Percentiles rank a stretch among this genome's conserved stretches.
phyloP scores from a whole-genome alignment of 2,113 vertebrate species.

The Bostrychus sinensis region DNA sequence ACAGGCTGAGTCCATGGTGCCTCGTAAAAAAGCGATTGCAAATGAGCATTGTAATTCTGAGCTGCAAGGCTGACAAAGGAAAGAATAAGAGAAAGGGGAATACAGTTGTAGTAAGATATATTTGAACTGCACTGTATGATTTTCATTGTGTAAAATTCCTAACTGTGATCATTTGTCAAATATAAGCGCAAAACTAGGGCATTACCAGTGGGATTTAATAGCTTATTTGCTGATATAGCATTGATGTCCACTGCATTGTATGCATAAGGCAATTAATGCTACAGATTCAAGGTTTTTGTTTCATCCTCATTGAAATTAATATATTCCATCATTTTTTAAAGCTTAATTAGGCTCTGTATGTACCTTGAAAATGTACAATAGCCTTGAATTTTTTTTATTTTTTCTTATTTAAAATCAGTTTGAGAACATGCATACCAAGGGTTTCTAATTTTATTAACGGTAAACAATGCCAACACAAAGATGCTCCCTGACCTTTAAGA shows the following conservation, averaged over 20 bases:
- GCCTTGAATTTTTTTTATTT: constrained; percentile 14
- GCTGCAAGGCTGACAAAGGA: constrained; percentile 57
- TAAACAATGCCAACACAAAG: neutral
- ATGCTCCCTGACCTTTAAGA: neutral
- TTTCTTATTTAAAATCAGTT: neutral
- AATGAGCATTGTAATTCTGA: constrained; percentile 68
- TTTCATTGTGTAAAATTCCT: constrained; percentile 20
- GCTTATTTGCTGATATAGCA: constrained; percentile 30
- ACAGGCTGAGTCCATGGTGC: constrained; percentile 41
- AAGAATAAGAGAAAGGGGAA: constrained; percentile 17
- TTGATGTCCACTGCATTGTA: constrained; percentile 4
- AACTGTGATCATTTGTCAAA: constrained; percentile 32
- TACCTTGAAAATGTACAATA: constrained; percentile 23
- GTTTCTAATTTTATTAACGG: neutral
- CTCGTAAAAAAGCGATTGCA: constrained; percentile 63
- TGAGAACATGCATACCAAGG: neutral
- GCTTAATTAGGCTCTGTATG: constrained; percentile 18
- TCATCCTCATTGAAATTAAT: neutral
- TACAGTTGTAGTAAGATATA: neutral
- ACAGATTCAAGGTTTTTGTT: neutral
- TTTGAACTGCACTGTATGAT: constrained; percentile 33
- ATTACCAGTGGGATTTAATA: constrained; percentile 20
- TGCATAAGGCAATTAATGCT: neutral
- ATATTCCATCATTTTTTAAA: neutral
- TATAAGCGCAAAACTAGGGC: constrained; percentile 28